Base-by-base conservation (phyloP, 2,797 vertebrate genomes). In the Arrhamphus sclerolepis region DNA sequence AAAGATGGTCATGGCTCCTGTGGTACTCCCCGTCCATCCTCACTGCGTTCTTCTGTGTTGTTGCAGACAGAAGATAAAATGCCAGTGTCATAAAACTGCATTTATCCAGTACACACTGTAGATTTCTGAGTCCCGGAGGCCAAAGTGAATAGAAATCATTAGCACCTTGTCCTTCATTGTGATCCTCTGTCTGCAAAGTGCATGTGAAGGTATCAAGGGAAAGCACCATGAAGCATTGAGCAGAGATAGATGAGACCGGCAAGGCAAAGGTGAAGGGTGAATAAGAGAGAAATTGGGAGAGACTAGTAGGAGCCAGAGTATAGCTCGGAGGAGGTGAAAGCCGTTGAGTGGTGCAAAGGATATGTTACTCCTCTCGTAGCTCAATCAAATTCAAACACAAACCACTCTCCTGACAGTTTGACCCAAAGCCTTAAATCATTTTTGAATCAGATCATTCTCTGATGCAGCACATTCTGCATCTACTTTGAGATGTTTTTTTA, bases 91-190 rank as follows among this genome's bases (percentile, higher is more conserved):
- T 73, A 72, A 72, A 86, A 74, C 71, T 42, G 66, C 55, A 40
- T 78, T 82, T 78, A 71, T 69, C 42, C 50, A 2, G 55, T 66
- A 56, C 18, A 14, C 34, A 16, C 13, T 1, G 34, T 77, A 54
- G 42, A 66, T 58, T 63, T 34, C 14, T 1, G 0, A 72, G 53
- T 57, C 70, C 60, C 10, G 9, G 59, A 47, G 55, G 54, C 53
- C 46, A 66, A 77, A 77, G 21, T 75, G 57, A 80, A 81, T 61
- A 47, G 56, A 77, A 66, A 69, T 76, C 69, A 76, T 86, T 76
- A 81, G 72, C 66, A 58, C 52, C 66, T 78, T 76, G 76, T 88
- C 72, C 80, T 75, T 81, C 57, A 56, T 67, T 78, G 73, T 84
- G 72, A 82, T 84, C 53, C 49, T 60, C 71, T 56, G 62, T 56